These are phyloP conservation scores for Arctopsyche grandis DNA, from an alignment of 1,140 invertebrate genomes.

Conservation along the genomic window DNA sequence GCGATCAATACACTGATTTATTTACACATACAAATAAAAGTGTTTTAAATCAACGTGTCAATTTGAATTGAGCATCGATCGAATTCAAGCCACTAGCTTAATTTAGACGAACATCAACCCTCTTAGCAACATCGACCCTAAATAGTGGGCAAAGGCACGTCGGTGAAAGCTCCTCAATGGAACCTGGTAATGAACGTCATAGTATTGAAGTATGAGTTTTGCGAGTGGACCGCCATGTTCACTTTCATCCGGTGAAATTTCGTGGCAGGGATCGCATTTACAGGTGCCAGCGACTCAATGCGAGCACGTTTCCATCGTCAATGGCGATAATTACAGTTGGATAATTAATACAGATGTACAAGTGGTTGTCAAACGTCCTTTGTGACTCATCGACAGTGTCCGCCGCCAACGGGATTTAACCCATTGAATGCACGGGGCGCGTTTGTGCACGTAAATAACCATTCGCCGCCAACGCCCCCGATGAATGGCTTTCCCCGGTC, in stretches of 20 bases:
- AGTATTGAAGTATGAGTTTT: no score
- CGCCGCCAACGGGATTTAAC: background rate
- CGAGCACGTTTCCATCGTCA: background rate
- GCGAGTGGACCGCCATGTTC: background rate
- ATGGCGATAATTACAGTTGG: constrained; percentile 53
- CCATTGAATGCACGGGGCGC: constrained; percentile 5
- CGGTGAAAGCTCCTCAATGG: no score
- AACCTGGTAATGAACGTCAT: no score
- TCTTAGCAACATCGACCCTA: no score
- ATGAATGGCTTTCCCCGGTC: background rate
- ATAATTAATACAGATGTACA: constrained; percentile 46
- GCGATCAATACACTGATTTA: no score
- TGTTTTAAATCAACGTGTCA: no score
- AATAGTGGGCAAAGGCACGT: no score
- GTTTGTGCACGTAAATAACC: constrained; percentile 35
- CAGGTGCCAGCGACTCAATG: background rate
- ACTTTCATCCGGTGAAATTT: background rate
- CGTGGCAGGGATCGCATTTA: background rate
- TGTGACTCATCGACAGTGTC: background rate
- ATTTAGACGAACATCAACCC: no score
- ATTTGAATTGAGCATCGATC: no score
- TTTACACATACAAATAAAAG: no score
- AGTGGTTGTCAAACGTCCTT: background rate
- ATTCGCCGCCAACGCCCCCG: background rate
- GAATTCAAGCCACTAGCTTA: no score